A percentile compares a stretch with the other conserved stretches of the same genome.
Conservation (phyloP, 2,797 vertebrate genomes). For the Acrocephalus scirpaceus region DNA sequence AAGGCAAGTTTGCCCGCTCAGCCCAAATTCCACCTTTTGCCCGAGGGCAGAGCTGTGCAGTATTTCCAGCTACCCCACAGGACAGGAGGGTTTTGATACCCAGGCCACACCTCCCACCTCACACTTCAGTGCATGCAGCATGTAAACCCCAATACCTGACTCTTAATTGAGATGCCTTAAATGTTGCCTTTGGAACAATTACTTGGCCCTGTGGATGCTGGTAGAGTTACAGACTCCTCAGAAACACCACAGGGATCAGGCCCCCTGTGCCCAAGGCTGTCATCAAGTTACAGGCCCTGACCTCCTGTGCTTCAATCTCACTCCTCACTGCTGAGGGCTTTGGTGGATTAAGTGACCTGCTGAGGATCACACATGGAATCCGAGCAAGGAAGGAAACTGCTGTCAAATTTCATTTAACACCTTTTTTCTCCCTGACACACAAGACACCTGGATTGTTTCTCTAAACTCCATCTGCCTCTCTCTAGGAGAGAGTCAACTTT, state of each 20-base stretch:
- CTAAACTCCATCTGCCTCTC: background rate
- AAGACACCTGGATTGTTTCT: background rate
- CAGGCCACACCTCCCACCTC: background rate
- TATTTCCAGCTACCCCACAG: background rate
- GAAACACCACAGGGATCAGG: conserved; percentile 11
- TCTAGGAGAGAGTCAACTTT: background rate
- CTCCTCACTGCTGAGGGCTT: background rate
- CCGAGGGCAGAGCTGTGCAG: background rate
- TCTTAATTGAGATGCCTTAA: background rate
- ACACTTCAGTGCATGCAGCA: background rate
- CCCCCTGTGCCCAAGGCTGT: background rate
- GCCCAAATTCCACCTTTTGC: background rate
- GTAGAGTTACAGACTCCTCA: conserved; percentile 32
- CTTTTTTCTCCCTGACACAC: background rate
- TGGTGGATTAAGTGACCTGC: conserved; percentile 37
- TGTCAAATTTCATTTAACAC: conserved; percentile 1
- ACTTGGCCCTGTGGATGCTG: background rate
- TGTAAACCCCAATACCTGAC: background rate
- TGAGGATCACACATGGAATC: background rate
- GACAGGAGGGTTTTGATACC: background rate
- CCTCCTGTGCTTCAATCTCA: background rate
- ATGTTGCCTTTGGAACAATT: background rate
- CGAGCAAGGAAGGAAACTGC: background rate
- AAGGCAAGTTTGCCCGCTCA: background rate
- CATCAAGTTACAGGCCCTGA: conserved; percentile 52